Conservation (phyloP, 2,888 invertebrate species). For the Platycheirus albimanus region DNA sequence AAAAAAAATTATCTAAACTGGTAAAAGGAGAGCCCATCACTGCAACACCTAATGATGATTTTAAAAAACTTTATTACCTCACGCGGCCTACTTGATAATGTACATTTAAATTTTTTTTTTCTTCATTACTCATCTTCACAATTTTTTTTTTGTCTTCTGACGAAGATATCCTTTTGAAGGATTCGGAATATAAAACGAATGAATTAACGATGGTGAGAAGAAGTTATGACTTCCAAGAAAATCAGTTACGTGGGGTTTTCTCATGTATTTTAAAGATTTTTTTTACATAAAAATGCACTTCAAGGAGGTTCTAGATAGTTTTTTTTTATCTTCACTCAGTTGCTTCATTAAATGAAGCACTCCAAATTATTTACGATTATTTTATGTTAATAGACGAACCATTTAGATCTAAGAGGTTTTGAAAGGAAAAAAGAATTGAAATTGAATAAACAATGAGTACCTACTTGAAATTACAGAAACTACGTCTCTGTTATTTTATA, state of each 20-base stretch:
- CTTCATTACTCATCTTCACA: constrained; percentile 17
- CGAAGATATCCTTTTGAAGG: constrained; percentile 47
- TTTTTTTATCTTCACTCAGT: constrained; percentile 6
- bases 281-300: constrained; percentile 66
- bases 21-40: constrained; percentile 33
- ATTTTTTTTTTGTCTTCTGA: neutral
- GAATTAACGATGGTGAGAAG: constrained; percentile 69
- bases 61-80: constrained; percentile 72
- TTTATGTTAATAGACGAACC: constrained; percentile 59
- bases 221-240: constrained; percentile 32
- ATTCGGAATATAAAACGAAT: constrained; percentile 32
- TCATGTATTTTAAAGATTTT: constrained; percentile 12
- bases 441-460: neutral
- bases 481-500: neutral
- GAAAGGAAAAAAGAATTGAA: neutral
- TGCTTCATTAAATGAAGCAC: constrained; percentile 43
- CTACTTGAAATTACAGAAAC: neutral
- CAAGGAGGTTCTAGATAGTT: constrained; percentile 46
- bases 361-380: constrained; percentile 70
- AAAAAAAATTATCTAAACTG: neutral
- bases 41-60: constrained; percentile 72
- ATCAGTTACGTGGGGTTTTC: constrained; percentile 35
- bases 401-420: constrained; percentile 10
- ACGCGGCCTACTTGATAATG: constrained; percentile 73
- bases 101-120: constrained; percentile 70